Evolutionary conservation across 2,888 invertebrate genomes (phyloP).

Genomic region (Tachina lurida): DNA sequence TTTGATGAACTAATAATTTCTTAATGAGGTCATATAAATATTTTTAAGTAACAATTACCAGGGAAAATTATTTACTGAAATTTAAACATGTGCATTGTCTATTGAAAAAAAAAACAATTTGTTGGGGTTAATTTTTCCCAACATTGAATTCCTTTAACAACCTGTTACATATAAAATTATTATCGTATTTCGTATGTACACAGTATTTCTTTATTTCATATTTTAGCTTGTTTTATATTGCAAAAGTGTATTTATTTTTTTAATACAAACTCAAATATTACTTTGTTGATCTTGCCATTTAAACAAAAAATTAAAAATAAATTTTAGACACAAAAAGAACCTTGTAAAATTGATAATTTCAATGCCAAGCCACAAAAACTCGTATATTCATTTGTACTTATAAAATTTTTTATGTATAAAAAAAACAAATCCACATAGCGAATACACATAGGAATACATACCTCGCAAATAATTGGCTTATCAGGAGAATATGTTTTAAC

Average conservation of each 20-base stretch:
- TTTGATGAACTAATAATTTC: no score
- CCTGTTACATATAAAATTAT: no score
- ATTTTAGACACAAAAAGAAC: slow-evolving; percentile 39
- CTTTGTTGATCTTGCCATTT: not conserved
- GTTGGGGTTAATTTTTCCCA: no score
- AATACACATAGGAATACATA: not conserved
- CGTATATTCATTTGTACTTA: slow-evolving; percentile 3
- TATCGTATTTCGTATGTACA: not conserved
- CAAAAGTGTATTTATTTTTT: not conserved
- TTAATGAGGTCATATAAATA: no score
- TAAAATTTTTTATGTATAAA: not conserved
- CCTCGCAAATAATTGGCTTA: slow-evolving; percentile 38
- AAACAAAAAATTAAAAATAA: slow-evolving; percentile 15
- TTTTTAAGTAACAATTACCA: no score
- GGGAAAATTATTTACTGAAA: no score
- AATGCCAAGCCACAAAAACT: slow-evolving; percentile 33
- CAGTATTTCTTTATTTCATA: slow-evolving; percentile 10
- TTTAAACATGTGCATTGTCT: no score
- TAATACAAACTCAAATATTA: not conserved
- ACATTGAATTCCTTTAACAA: no score
- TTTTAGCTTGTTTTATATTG: slow-evolving; percentile 3
- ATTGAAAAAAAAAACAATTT: no score
- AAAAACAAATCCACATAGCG: slow-evolving; percentile 1
- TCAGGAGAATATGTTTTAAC: slow-evolving; percentile 9
- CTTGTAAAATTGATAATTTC: slow-evolving; percentile 54